These are phyloP conservation scores for Engraulis encrasicolus DNA, from an alignment of 2,113 vertebrate genomes.

Conservation along the genomic window DNA sequence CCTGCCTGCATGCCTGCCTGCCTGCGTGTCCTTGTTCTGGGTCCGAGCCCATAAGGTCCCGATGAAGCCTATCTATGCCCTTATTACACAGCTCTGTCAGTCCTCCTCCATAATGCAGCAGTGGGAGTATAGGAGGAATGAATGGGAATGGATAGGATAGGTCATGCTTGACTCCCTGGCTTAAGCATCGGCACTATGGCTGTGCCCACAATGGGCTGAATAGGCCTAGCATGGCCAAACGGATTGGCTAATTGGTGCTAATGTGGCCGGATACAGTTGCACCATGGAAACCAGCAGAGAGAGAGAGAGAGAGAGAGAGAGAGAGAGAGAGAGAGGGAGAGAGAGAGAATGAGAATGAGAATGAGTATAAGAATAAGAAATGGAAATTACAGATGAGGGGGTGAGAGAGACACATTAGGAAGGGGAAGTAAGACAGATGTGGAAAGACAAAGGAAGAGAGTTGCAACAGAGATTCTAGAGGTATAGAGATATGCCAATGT, in stretches of 20 bases:
- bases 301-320: background rate
- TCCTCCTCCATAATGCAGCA: background rate
- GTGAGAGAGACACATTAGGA: background rate
- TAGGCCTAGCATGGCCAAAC: background rate
- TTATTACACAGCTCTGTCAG: no score
- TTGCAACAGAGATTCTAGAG: background rate
- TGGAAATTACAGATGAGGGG: no score
- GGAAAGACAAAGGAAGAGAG: background rate
- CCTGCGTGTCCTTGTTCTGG: no score
- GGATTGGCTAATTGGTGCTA: background rate
- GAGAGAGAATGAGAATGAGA: background rate
- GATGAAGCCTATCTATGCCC: no score
- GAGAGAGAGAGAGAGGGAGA: background rate
- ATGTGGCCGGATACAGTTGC: background rate
- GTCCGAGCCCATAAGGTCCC: no score
- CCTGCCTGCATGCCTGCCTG: no score
- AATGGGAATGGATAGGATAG: no score
- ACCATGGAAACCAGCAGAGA: background rate
- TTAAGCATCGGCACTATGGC: background rate
- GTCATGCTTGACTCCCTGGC: background rate
- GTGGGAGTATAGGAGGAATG: background rate
- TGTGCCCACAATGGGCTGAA: background rate
- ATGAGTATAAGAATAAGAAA: background rate
- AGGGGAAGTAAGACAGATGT: background rate
- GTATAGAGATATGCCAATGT: no score